Percentiles rank a stretch among this genome's conserved stretches.
Evolutionary conservation across 1,140 invertebrate genomes (phyloP).

Genomic region (Pachypeltis micranthus): DNA sequence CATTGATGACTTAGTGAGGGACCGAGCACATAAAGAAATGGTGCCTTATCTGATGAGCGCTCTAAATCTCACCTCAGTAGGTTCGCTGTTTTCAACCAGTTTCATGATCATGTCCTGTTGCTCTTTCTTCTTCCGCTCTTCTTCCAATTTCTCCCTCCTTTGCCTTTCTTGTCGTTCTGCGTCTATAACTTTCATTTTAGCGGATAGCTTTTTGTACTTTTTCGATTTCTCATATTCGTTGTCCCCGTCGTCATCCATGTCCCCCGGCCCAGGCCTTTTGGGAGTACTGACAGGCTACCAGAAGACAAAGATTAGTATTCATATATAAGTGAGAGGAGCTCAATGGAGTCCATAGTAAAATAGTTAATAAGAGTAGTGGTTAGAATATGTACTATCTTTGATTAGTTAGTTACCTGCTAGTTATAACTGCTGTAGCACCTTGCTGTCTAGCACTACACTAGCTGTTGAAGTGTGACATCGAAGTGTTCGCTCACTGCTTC

Average conservation of each 20-base stretch:
- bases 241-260: slow-evolving; percentile 50
- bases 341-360: not conserved
- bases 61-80: slow-evolving; percentile 46
- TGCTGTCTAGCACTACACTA: too few species aligned
- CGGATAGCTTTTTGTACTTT: slow-evolving; percentile 33
- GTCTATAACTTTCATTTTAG: slow-evolving; percentile 39
- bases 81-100: slow-evolving; percentile 35
- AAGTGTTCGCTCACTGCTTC: too few species aligned
- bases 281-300: slow-evolving; percentile 62
- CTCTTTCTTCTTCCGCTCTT: slow-evolving; percentile 23
- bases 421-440: too few species aligned
- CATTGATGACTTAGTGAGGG: too few species aligned
- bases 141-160: slow-evolving; percentile 28
- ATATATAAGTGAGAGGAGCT: not conserved
- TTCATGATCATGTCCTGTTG: slow-evolving; percentile 25
- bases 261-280: slow-evolving; percentile 50
- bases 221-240: slow-evolving; percentile 34
- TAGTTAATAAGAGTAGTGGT: not conserved
- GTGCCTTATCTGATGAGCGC: too few species aligned
- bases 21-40: too few species aligned
- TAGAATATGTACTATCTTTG: not conserved
- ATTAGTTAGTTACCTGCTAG: not conserved
- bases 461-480: too few species aligned
- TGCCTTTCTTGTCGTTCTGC: slow-evolving; percentile 39
- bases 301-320: slow-evolving; percentile 22